Evolutionary conservation across 2,113 vertebrate species (phyloP).

Genomic region (Chionodraco myersi): DNA sequence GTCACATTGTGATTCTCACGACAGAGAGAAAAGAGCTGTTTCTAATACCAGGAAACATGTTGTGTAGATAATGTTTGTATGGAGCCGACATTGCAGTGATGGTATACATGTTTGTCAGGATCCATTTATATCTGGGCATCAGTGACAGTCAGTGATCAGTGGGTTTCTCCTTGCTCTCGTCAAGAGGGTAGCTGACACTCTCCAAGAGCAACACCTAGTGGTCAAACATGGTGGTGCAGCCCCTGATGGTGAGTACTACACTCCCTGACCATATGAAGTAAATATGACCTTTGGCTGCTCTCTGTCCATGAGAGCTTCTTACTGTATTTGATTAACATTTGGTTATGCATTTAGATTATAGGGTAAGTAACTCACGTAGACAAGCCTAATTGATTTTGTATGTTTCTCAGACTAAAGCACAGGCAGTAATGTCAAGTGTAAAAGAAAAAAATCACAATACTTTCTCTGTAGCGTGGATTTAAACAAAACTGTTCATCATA

Average conservation of each 20-base stretch:
- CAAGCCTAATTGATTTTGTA: no score
- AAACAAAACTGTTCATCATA: not conserved
- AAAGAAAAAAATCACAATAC: not conserved
- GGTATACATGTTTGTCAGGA: slow-evolving; percentile 29
- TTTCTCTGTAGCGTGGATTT: not conserved
- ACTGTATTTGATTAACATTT: no score
- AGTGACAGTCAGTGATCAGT: slow-evolving; percentile 21
- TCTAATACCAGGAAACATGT: not conserved
- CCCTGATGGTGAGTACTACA: not conserved
- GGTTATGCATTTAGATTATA: no score
- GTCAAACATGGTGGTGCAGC: slow-evolving; percentile 25
- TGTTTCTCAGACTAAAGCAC: no score
- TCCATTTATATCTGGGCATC: slow-evolving; percentile 29
- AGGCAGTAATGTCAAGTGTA: no score
- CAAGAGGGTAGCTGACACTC: slow-evolving; percentile 23
- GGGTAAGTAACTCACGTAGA: no score
- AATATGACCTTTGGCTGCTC: not conserved
- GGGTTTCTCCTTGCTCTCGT: not conserved
- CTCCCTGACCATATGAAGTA: not conserved
- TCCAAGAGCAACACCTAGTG: slow-evolving; percentile 63
- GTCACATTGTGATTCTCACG: slow-evolving; percentile 35
- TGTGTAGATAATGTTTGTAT: slow-evolving; percentile 1
- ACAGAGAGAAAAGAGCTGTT: slow-evolving; percentile 1
- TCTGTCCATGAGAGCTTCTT: not conserved
- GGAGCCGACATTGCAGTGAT: not conserved